Conservation (phyloP, 2,888 invertebrate species). For the Leptinotarsa rubiginosa region DNA sequence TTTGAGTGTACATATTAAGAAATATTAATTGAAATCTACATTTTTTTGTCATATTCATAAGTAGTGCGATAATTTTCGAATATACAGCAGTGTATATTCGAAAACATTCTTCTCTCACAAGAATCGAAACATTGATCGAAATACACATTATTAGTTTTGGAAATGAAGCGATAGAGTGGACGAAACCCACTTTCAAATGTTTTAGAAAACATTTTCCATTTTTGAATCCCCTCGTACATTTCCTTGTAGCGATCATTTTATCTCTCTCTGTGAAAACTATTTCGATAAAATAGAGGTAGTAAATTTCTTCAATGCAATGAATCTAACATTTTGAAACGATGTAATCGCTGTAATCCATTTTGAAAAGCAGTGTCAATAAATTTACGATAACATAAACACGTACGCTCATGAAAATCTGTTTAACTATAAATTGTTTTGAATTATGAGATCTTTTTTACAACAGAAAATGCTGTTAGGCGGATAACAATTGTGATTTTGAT, state of each 20-base stretch:
- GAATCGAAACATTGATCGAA: too few species aligned
- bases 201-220: too few species aligned
- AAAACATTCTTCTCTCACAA: too few species aligned
- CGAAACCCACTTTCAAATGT: too few species aligned
- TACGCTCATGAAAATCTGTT: slow-evolving; percentile 33
- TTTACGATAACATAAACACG: slow-evolving; percentile 34
- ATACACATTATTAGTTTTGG: too few species aligned
- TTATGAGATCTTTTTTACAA: not conserved
- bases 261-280: slow-evolving; percentile 6
- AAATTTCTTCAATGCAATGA: slow-evolving; percentile 36
- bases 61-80: too few species aligned
- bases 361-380: slow-evolving; percentile 40
- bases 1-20: too few species aligned
- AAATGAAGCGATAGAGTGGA: too few species aligned
- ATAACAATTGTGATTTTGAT: slow-evolving; percentile 9
- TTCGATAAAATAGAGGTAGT: slow-evolving; percentile 34
- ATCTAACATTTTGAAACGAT: slow-evolving; percentile 39
- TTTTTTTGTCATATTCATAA: too few species aligned
- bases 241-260: not conserved
- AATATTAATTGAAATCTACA: too few species aligned
- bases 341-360: slow-evolving; percentile 40
- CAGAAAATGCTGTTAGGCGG: not conserved
- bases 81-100: too few species aligned
- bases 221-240: too few species aligned
- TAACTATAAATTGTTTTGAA: slow-evolving; percentile 28